Percentiles rank a stretch among this genome's conserved stretches.
Evolutionary conservation across 1,140 invertebrate genomes (phyloP).

Genomic region (Trachymyrmex septentrionalis): DNA sequence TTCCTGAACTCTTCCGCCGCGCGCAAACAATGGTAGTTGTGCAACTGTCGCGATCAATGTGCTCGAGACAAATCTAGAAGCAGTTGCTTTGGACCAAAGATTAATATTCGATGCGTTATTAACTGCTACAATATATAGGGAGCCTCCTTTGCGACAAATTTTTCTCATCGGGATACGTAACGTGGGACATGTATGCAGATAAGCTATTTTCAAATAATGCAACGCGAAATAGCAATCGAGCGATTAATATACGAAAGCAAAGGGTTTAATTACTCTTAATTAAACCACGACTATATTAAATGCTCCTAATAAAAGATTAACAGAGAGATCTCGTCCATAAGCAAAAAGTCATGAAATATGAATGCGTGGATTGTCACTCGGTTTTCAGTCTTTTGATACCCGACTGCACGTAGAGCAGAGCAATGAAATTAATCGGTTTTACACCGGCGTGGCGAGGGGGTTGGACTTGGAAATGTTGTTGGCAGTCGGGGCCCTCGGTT

Average conservation of each 20-base stretch:
- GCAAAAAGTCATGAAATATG: slow-evolving; percentile 61
- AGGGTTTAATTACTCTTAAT: slow-evolving; percentile 22
- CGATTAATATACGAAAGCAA: not conserved
- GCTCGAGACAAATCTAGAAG: slow-evolving; percentile 18
- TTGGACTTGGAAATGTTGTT: slow-evolving; percentile 70
- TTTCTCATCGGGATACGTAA: not conserved
- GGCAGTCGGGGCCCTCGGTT: slow-evolving; percentile 54
- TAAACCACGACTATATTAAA: slow-evolving; percentile 43
- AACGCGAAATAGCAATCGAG: not conserved
- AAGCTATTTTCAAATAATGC: not conserved
- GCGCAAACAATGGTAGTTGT: slow-evolving; percentile 52
- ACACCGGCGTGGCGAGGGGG: slow-evolving; percentile 62
- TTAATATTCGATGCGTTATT: slow-evolving; percentile 34
- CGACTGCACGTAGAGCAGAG: slow-evolving; percentile 10
- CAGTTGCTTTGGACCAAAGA: slow-evolving; percentile 1
- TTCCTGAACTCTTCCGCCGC: slow-evolving; percentile 57
- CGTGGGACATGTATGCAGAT: not conserved
- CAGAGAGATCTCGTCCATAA: slow-evolving; percentile 20
- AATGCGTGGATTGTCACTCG: slow-evolving; percentile 63
- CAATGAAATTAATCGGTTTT: slow-evolving; percentile 75
- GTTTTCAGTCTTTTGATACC: slow-evolving; percentile 64
- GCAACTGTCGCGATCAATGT: slow-evolving; percentile 55
- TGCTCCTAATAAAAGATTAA: slow-evolving; percentile 53
- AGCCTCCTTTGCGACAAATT: not conserved
- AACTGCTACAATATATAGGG: not conserved